A percentile compares a stretch with the other conserved stretches of the same genome.
These are phyloP conservation scores for Tetramorium bicarinatum DNA, from an alignment of 2,888 invertebrate species.

Conservation along the genomic window DNA sequence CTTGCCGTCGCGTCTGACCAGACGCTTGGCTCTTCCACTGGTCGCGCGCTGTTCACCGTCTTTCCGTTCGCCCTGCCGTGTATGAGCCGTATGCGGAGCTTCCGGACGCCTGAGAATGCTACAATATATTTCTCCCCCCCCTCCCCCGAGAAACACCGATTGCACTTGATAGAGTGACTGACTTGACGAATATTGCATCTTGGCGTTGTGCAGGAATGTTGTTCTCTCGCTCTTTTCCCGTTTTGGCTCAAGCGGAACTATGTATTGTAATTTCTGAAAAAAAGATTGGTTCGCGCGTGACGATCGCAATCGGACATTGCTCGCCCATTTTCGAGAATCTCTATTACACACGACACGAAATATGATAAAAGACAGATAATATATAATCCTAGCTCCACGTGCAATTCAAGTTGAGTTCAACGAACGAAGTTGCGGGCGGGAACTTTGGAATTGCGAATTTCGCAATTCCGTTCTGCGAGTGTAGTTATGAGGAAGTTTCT, in stretches of 20 bases:
- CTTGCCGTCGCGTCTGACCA: conserved; percentile 69
- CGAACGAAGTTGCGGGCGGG: conserved; percentile 11
- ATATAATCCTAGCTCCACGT: neutral
- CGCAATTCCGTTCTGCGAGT: neutral
- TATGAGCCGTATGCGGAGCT: neutral
- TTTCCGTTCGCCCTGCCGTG: conserved; percentile 33
- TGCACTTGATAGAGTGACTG: neutral
- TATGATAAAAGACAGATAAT: neutral
- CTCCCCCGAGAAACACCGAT: neutral
- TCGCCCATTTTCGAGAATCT: neutral
- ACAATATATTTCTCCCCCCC: neutral
- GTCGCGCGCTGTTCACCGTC: conserved; percentile 38
- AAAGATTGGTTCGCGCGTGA: neutral
- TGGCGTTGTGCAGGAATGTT: neutral
- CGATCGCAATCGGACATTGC: neutral
- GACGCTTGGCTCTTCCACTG: conserved; percentile 75
- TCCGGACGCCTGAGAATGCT: neutral
- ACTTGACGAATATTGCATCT: neutral
- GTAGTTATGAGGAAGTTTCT: conserved; percentile 4
- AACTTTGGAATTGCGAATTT: neutral
- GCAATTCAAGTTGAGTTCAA: conserved; percentile 26
- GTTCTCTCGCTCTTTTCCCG: neutral
- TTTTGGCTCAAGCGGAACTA: neutral
- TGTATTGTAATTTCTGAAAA: neutral
- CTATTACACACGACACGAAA: neutral